Percentiles rank a stretch among this genome's conserved stretches.
Evolutionary conservation across 1,140 invertebrate species (phyloP).

Genomic region (Battus philenor): DNA sequence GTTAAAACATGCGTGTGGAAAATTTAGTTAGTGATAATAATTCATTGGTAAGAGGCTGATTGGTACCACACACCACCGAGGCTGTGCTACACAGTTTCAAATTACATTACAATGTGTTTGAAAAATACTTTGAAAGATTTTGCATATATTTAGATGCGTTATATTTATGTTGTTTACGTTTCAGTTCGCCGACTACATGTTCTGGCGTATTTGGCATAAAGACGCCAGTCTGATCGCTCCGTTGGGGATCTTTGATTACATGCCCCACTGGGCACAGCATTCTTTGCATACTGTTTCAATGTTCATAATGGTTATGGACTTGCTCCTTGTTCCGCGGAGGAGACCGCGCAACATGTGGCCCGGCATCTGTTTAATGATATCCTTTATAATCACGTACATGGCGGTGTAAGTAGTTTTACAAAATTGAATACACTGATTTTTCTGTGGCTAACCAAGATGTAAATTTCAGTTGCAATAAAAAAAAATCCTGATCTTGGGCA

Average conservation of each 20-base stretch:
- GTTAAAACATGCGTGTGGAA: too few relatives aligned
- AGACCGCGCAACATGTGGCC: conserved; percentile 23
- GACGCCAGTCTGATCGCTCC: conserved; percentile 31
- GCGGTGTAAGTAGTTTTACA: conserved; percentile 36
- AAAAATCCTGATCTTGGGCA: too few relatives aligned
- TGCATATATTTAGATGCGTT: neutral
- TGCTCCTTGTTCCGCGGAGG: conserved; percentile 29
- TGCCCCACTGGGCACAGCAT: conserved; percentile 37
- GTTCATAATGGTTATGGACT: conserved; percentile 26
- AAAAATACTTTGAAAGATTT: neutral
- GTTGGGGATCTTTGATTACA: conserved; percentile 26
- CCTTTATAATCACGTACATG: conserved; percentile 24
- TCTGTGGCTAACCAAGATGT: too few relatives aligned
- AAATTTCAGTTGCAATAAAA: too few relatives aligned
- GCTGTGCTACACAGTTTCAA: too few relatives aligned
- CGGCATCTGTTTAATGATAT: conserved; percentile 16
- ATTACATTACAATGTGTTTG: neutral
- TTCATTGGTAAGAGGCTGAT: too few relatives aligned
- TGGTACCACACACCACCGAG: too few relatives aligned
- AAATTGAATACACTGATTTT: neutral
- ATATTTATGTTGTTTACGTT: conserved; percentile 16
- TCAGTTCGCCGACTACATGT: conserved; percentile 33
- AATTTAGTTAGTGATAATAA: too few relatives aligned
- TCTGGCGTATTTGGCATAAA: conserved; percentile 32
- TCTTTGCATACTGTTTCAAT: conserved; percentile 36